Conservation (phyloP, 2,797 vertebrate species). For the Chromobotia macracanthus region DNA sequence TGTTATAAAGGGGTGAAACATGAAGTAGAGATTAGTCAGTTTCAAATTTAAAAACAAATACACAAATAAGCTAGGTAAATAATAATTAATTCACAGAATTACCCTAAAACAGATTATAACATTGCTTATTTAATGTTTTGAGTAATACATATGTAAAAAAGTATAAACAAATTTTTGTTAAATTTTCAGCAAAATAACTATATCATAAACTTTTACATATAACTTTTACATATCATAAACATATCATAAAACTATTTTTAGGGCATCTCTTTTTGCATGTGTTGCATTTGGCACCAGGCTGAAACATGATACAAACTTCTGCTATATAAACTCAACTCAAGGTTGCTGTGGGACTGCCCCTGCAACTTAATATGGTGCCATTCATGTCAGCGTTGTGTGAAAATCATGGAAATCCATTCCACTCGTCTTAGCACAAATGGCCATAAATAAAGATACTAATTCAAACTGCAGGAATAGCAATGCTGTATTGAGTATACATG, state of each 20-base stretch:
- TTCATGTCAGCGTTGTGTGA: background rate
- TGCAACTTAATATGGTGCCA: too few relatives aligned
- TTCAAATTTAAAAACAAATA: background rate
- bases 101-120: too few relatives aligned
- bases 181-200: too few relatives aligned
- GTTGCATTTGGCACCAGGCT: background rate
- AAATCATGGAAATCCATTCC: background rate
- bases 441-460: background rate
- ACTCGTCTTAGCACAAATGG: background rate
- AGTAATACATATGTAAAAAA: too few relatives aligned
- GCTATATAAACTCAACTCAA: background rate
- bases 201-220: too few relatives aligned
- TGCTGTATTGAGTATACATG: too few relatives aligned
- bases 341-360: background rate
- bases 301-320: background rate
- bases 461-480: too few relatives aligned
- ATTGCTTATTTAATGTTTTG: too few relatives aligned
- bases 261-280: background rate
- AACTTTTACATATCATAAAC: too few relatives aligned
- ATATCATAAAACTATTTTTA: background rate
- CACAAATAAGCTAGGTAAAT: too few relatives aligned
- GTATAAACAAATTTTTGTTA: too few relatives aligned
- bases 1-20: background rate
- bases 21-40: background rate
- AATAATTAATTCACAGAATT: too few relatives aligned